A percentile compares a stretch with the other conserved stretches of the same genome.
Evolutionary conservation across 2,888 invertebrate genomes (phyloP).

Genomic region (Myopa testacea): DNA sequence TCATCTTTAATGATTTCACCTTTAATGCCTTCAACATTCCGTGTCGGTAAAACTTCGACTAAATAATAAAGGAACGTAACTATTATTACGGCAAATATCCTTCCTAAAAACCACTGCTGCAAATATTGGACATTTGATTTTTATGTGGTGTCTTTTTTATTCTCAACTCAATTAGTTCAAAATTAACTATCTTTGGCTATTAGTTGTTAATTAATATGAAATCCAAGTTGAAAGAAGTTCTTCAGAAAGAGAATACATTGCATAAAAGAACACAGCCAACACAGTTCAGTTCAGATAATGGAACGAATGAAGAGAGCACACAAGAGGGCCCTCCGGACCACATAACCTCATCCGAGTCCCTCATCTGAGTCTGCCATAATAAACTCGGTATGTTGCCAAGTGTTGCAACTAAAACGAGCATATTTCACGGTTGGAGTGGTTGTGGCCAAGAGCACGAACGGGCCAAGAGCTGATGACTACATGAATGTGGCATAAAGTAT

Average conservation of each 20-base stretch:
- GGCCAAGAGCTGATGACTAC: background rate
- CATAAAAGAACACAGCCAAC: background rate
- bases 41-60: no score
- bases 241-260: background rate
- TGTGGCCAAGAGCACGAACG: conserved; percentile 1
- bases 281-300: background rate
- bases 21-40: no score
- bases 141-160: no score
- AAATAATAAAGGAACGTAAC: no score
- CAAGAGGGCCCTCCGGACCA: background rate
- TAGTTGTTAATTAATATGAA: background rate
- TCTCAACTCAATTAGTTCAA: background rate
- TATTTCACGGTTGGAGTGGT: background rate
- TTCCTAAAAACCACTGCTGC: no score
- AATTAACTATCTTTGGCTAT: background rate
- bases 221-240: background rate
- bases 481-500: conserved; percentile 1
- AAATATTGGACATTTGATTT: no score
- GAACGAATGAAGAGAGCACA: background rate
- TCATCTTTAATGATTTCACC: no score
- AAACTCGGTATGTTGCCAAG: conserved; percentile 20
- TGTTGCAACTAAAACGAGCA: conserved; percentile 21
- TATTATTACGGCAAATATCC: no score
- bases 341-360: background rate
- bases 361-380: conserved; percentile 18